phyloP scores from a whole-genome alignment of 2,797 vertebrate species.

The Malurus leucopterus region DNA sequence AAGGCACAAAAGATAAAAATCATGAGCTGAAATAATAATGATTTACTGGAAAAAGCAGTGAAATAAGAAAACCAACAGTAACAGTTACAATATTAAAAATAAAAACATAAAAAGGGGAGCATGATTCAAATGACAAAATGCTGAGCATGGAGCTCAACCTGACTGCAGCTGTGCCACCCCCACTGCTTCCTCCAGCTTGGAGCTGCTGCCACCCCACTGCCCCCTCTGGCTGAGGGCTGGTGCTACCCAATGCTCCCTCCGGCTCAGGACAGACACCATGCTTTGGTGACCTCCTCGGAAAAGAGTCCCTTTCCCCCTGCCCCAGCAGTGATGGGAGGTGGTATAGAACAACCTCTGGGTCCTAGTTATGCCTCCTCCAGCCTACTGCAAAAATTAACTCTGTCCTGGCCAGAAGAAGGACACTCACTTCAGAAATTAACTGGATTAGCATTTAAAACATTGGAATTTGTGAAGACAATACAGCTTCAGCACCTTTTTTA shows the following conservation, averaged over 20 bases:
- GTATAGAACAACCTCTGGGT: neutral
- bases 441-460: neutral
- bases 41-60: neutral
- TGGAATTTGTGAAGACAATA: neutral
- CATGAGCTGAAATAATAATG: neutral
- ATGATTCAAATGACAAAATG: neutral
- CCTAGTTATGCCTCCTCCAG: no score
- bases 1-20: neutral
- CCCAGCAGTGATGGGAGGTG: neutral
- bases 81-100: neutral
- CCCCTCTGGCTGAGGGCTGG: neutral
- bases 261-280: fast-evolving
- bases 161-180: neutral
- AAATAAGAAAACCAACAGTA: neutral
- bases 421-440: neutral
- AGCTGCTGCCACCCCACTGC: fast-evolving
- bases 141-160: neutral
- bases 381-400: neutral
- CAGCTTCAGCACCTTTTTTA: neutral
- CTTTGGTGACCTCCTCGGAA: no score
- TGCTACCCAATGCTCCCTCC: neutral
- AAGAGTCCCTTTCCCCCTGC: neutral
- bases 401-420: neutral
- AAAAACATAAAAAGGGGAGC: neutral
- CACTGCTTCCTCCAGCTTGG: neutral